Percentiles rank a stretch among this genome's conserved stretches.
Conservation (phyloP, 1,140 invertebrate species). For the Ladona fulva region DNA sequence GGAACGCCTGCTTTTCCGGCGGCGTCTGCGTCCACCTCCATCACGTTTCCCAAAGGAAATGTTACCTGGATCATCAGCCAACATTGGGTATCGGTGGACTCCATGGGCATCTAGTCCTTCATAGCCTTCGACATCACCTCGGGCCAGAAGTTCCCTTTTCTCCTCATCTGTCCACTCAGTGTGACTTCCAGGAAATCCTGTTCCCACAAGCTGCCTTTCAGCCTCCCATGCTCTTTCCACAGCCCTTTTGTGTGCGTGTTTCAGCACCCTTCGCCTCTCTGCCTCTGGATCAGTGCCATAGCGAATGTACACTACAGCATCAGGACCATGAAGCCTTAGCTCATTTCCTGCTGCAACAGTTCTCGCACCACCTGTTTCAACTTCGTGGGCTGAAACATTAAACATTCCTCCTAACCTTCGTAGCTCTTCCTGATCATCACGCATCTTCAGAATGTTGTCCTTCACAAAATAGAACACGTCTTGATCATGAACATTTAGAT, state of each 20-base stretch:
- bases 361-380: conserved; percentile 59
- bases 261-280: conserved; percentile 75
- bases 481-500: conserved; percentile 83
- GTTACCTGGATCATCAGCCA: conserved; percentile 94
- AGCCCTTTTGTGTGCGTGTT: conserved; percentile 83
- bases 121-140: conserved; percentile 82
- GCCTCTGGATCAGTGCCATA: conserved; percentile 72
- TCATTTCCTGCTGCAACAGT: conserved; percentile 53
- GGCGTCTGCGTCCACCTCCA: conserved; percentile 58
- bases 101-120: conserved; percentile 83
- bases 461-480: conserved; percentile 95
- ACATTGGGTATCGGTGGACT: conserved; percentile 76
- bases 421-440: conserved; percentile 82
- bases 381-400: conserved; percentile 87
- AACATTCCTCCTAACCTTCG: conserved; percentile 78
- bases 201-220: conserved; percentile 77
- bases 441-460: conserved; percentile 73
- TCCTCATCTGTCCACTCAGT: conserved; percentile 86
- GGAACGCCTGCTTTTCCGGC: conserved; percentile 46
- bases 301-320: conserved; percentile 82
- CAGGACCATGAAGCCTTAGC: conserved; percentile 70
- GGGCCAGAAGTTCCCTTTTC: conserved; percentile 75
- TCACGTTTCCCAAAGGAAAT: conserved; percentile 70
- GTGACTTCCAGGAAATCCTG: conserved; percentile 67
- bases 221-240: conserved; percentile 85